A percentile compares a stretch with the other conserved stretches of the same genome.
Conservation (phyloP, 2,888 invertebrate genomes). For the Ptychoptera contaminata region DNA sequence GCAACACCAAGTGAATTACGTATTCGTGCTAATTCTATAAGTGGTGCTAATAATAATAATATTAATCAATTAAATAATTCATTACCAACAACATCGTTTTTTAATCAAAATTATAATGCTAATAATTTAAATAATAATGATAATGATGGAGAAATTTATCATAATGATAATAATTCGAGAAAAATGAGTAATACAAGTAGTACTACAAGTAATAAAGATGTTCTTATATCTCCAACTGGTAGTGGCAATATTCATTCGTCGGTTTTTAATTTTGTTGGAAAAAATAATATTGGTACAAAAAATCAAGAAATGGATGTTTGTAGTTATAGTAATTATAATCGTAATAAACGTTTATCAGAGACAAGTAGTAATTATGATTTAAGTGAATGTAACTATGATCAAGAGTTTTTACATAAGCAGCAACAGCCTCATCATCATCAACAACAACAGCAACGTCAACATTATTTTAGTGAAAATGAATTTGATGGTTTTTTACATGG, state of each 20-base stretch:
- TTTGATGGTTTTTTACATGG: not conserved
- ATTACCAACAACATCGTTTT: not conserved
- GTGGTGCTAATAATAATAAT: conserved; percentile 1
- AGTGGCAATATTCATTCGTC: no score
- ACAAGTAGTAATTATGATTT: no score
- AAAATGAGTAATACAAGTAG: no score
- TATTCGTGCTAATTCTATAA: conserved; percentile 38
- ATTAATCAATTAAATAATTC: not conserved
- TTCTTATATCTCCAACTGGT: no score
- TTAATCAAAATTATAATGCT: no score
- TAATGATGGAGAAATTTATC: no score
- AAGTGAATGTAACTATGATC: not conserved
- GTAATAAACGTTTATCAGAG: not conserved
- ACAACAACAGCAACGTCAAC: not conserved
- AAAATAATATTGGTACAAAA: conserved; percentile 4
- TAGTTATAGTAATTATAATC: no score
- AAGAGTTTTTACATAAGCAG: not conserved
- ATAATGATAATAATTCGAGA: no score
- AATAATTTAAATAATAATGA: not conserved
- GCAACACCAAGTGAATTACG: conserved; percentile 37
- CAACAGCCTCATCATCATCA: not conserved
- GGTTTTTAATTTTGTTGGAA: no score
- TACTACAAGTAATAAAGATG: no score
- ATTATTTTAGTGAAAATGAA: conserved; percentile 1
- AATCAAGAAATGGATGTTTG: not conserved